Conservation (phyloP, 2,888 invertebrate species). For the Plusia festucae region DNA sequence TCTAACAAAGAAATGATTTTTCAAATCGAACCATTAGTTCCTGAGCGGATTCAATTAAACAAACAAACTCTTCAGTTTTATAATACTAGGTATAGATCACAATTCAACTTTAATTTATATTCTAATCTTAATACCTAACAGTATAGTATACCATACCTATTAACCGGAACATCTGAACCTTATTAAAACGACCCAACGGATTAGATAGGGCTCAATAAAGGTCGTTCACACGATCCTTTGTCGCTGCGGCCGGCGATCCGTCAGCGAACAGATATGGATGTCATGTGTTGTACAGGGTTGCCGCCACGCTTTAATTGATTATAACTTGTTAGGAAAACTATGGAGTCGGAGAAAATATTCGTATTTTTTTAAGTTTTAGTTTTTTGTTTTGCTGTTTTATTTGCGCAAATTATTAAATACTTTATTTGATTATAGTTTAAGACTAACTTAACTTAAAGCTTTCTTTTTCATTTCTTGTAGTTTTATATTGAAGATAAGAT, state of each 20-base stretch:
- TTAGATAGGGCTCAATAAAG: slow-evolving; percentile 53
- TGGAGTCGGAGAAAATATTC: slow-evolving; percentile 48
- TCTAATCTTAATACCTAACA: neutral
- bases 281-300: slow-evolving; percentile 64
- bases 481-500: too few relatives aligned
- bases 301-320: slow-evolving; percentile 72
- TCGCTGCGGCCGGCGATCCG: slow-evolving; percentile 68
- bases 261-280: slow-evolving; percentile 73
- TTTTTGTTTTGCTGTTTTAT: neutral
- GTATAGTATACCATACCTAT: slow-evolving; percentile 32
- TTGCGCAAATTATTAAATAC: too few relatives aligned
- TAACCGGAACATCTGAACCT: slow-evolving; percentile 31
- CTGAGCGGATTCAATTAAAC: too few relatives aligned
- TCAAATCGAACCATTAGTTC: too few relatives aligned
- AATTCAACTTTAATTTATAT: neutral
- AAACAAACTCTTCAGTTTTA: too few relatives aligned
- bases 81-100: too few relatives aligned
- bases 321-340: slow-evolving; percentile 47
- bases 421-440: too few relatives aligned
- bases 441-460: too few relatives aligned
- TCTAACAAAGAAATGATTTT: too few relatives aligned
- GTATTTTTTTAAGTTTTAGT: neutral
- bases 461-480: too few relatives aligned
- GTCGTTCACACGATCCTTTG: slow-evolving; percentile 61
- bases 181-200: slow-evolving; percentile 57